Percentiles rank a stretch among this genome's conserved stretches.
Evolutionary conservation across 1,140 invertebrate genomes (phyloP).

Genomic region (Yoshiicerus persimilis): DNA sequence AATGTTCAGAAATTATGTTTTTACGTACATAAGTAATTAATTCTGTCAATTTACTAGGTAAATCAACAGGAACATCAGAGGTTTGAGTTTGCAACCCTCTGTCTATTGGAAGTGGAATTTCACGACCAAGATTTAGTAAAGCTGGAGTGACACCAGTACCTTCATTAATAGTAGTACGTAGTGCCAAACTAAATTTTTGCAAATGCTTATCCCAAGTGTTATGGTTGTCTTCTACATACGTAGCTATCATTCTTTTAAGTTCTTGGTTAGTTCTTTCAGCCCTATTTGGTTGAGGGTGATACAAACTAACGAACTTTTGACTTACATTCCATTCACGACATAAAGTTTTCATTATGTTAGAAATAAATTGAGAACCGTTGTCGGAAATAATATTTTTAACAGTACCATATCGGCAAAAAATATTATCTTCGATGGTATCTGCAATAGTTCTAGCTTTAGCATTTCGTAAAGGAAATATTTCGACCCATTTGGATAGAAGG

Average conservation of each 20-base stretch:
- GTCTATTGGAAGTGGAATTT: neutral
- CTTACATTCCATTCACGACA: neutral
- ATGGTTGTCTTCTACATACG: neutral
- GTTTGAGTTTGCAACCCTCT: neutral
- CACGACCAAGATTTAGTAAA: neutral
- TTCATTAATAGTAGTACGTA: neutral
- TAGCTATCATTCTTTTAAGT: neutral
- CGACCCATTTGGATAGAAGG: neutral
- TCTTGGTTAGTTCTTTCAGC: neutral
- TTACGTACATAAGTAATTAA: neutral
- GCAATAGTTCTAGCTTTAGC: neutral
- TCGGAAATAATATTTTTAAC: neutral
- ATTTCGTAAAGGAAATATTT: neutral
- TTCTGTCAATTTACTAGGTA: neutral
- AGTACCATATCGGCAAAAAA: neutral
- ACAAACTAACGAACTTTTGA: neutral
- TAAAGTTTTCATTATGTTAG: neutral
- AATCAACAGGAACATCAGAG: neutral
- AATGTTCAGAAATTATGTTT: neutral
- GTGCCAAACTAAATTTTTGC: neutral
- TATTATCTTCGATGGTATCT: neutral
- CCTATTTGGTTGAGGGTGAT: neutral
- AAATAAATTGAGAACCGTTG: neutral
- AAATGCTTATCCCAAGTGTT: neutral
- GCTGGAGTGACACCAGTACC: neutral